These are phyloP conservation scores for Apis mellifera DNA, from an alignment of 1,140 invertebrate genomes.

Conservation along the genomic window Amel_HAv3.1 CM009940.2:4246501-4247000, in stretches of 20 bases:
- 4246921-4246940: neutral
- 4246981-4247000: neutral
- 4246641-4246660: no score
- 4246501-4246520: no score
- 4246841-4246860: neutral
- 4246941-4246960: neutral
- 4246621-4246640: no score
- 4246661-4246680: neutral
- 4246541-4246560: no score
- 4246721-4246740: neutral
- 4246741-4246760: neutral
- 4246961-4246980: constrained; percentile 2
- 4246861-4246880: neutral
- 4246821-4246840: neutral
- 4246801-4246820: no score
- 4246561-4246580: no score
- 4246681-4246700: neutral
- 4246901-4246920: neutral
- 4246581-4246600: no score
- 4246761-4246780: neutral
- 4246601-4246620: no score
- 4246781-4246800: neutral
- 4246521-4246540: no score
- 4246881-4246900: neutral
- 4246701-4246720: neutral